Evolutionary conservation across 2,888 invertebrate species (phyloP).

Genomic region (Calliphora vomitoria): DNA sequence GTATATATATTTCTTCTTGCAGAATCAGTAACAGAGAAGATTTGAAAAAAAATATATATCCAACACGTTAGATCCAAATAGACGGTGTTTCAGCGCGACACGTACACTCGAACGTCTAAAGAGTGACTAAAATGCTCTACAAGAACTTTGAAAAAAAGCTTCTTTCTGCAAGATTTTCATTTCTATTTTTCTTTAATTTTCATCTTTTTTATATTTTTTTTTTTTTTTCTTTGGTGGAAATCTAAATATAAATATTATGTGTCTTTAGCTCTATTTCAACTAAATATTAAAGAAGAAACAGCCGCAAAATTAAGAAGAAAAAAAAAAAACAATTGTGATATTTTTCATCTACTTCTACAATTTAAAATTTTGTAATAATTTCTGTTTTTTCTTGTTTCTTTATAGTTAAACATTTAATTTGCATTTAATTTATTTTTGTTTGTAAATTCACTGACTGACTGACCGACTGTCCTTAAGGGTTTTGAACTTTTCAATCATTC

Average conservation of each 20-base stretch:
- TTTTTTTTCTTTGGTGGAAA: slow-evolving; percentile 64
- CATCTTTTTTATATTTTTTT: slow-evolving; percentile 50
- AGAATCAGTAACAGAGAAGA: slow-evolving; percentile 29
- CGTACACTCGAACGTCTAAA: slow-evolving; percentile 81
- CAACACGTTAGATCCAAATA: slow-evolving; percentile 68
- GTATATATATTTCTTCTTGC: neutral
- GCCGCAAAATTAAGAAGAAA: slow-evolving; percentile 31
- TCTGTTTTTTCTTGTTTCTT: slow-evolving; percentile 6
- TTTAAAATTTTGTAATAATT: slow-evolving; percentile 8
- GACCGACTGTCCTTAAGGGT: neutral
- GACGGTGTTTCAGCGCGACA: slow-evolving; percentile 79
- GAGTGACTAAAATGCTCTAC: slow-evolving; percentile 79
- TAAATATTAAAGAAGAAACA: slow-evolving; percentile 57
- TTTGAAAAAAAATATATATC: slow-evolving; percentile 73
- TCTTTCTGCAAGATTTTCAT: slow-evolving; percentile 52
- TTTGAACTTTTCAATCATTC: neutral
- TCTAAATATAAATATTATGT: slow-evolving; percentile 73
- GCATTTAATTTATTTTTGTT: slow-evolving; percentile 46
- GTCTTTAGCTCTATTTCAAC: slow-evolving; percentile 65
- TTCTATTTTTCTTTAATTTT: slow-evolving; percentile 56
- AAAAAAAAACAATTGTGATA: slow-evolving; percentile 38
- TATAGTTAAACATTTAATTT: neutral
- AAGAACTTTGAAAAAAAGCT: slow-evolving; percentile 72
- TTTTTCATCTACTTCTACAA: neutral
- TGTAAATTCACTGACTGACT: slow-evolving; percentile 16